Percentiles rank a stretch among this genome's conserved stretches.
phyloP scores from a whole-genome alignment of 2,888 invertebrate genomes.

The Cantharis rufa region DNA sequence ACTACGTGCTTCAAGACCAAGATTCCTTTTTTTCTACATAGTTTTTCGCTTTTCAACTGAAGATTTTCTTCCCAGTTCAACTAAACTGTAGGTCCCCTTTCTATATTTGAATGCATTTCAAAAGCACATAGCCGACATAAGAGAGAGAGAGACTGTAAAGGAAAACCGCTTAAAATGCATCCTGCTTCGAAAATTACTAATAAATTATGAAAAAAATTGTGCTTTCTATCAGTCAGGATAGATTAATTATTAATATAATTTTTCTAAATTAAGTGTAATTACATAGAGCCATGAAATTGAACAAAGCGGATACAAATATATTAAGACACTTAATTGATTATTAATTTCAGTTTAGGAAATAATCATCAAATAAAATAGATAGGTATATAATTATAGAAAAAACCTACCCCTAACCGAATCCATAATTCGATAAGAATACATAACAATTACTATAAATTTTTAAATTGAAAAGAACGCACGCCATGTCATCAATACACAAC shows the following conservation, averaged over 20 bases:
- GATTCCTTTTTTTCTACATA: too few species aligned
- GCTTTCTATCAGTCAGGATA: not conserved
- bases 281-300: not conserved
- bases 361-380: constrained; percentile 23
- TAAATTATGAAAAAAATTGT: not conserved
- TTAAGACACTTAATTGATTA: constrained; percentile 21
- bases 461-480: constrained; percentile 34
- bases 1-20: too few species aligned
- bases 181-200: not conserved
- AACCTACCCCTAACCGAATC: constrained; percentile 14
- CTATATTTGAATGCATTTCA: too few species aligned
- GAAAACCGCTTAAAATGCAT: too few species aligned
- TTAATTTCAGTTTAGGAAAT: constrained; percentile 17
- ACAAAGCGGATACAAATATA: not conserved
- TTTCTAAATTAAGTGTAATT: not conserved
- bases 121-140: too few species aligned
- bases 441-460: constrained; percentile 41
- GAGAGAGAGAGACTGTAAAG: too few species aligned
- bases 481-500: constrained; percentile 40
- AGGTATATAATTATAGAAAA: constrained; percentile 14
- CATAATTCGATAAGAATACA: constrained; percentile 31
- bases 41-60: too few species aligned
- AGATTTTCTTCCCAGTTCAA: too few species aligned
- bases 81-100: too few species aligned
- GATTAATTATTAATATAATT: not conserved